These are phyloP conservation scores for Theristicus caerulescens DNA, from an alignment of 2,113 vertebrate species.

Conservation along the genomic window DNA sequence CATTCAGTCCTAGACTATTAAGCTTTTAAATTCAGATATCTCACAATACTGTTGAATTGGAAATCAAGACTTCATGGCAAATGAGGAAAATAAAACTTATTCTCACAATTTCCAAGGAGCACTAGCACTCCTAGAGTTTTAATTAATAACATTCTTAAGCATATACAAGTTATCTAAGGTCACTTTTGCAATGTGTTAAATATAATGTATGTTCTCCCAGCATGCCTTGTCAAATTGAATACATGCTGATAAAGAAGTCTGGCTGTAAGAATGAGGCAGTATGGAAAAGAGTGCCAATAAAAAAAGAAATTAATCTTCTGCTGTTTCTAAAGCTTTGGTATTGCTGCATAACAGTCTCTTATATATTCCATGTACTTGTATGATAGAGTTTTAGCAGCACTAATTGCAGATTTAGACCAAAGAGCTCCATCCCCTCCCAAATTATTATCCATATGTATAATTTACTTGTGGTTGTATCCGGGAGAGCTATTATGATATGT, in stretches of 20 bases:
- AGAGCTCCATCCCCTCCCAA: background rate
- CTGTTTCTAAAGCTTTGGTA: background rate
- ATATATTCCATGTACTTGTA: background rate
- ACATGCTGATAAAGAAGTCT: background rate
- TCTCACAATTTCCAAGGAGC: background rate
- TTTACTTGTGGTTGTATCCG: background rate
- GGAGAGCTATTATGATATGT: background rate
- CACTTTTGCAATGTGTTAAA: background rate
- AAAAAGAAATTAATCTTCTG: background rate
- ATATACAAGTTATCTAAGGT: background rate
- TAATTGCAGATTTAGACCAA: background rate
- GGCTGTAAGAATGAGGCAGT: background rate
- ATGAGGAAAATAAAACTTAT: background rate
- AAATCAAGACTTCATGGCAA: background rate
- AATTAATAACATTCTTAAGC: background rate
- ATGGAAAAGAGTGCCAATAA: background rate
- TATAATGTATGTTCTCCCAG: background rate
- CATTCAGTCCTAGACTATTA: background rate
- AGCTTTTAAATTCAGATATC: background rate
- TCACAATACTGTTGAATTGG: background rate
- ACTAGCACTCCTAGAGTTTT: background rate
- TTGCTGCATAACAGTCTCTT: background rate
- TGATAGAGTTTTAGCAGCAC: background rate
- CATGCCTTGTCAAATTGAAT: background rate
- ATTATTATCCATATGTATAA: background rate